Base-by-base conservation (phyloP, 2,113 vertebrate species). In the Alectura lathami region DNA sequence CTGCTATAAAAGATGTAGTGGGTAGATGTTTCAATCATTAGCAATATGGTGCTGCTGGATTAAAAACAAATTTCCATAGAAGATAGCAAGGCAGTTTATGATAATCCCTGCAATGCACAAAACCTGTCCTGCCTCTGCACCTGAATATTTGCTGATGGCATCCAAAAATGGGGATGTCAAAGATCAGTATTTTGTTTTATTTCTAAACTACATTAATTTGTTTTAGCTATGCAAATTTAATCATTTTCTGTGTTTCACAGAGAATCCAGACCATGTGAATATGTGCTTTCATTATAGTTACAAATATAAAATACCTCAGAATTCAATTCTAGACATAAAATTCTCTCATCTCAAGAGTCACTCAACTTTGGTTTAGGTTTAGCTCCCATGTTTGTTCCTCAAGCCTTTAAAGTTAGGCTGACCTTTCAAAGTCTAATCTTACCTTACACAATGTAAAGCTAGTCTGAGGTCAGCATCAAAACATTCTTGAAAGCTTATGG, bases 1-100 rank as follows among this genome's bases (percentile, higher is more conserved):
- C 95, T 97, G 89, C 91, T 97, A 96, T 94, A 76, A 97, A 96
- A 97, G 94, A 97, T 96, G 96, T 94, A 4, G 3, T 17, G 80
- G 88, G 95, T 97, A 96, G 96, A 96, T 96, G 92, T 95, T 97
- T 97, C 95, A 94, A 95, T 97, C 97, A 96, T 97, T 97, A 97
- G 92, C 96, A 97, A 97, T 97, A 97, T 95, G 96, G 96, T 94
- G 76, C 95, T 95, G 62, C 86, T 96, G 95, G 97, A 95, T 97
- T 96, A 95, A 96, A 97, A 97, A 96, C 96, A 97, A 96, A 97
- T 97, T 97, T 98, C 83, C 85, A 87, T 96, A 95, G 97, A 97
- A 78, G 83, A 86, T 69, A 92, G 78, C 91, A 97, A 88, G 94
- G 96, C 91, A 96, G 94, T 83, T 81, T 90, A 56, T 95, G 93